Conservation (phyloP, 1,140 invertebrate genomes). For the Cotesia vestalis region DNA sequence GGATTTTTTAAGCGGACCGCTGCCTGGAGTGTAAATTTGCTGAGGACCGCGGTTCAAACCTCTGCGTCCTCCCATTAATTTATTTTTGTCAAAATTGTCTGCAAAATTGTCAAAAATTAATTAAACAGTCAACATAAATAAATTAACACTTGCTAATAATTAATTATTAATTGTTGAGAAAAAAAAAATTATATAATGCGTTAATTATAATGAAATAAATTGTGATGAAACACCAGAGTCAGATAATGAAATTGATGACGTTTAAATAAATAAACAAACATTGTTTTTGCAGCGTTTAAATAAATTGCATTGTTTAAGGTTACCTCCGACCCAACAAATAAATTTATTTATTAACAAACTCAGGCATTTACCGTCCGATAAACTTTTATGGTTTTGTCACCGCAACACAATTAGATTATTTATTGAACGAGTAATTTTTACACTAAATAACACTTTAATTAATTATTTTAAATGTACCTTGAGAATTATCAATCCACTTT, state of each 20-base stretch:
- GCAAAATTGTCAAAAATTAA: conserved; percentile 40
- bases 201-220: neutral
- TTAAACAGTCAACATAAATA: neutral
- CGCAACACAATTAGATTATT: neutral
- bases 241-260: conserved; percentile 1
- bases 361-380: no score
- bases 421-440: neutral
- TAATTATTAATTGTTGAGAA: conserved; percentile 5
- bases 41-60: conserved; percentile 58
- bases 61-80: conserved; percentile 50
- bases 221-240: neutral
- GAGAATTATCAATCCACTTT: conserved; percentile 66
- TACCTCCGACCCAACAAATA: no score
- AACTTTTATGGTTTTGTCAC: no score
- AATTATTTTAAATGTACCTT: conserved; percentile 54
- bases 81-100: conserved; percentile 50
- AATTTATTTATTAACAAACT: no score
- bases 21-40: conserved; percentile 71
- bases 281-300: no score
- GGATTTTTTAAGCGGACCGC: conserved; percentile 70
- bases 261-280: conserved; percentile 4
- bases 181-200: neutral
- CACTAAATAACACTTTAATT: conserved; percentile 27
- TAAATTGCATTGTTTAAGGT: no score
- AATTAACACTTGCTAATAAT: conserved; percentile 31